These are phyloP conservation scores for Pollachius pollachius DNA, from an alignment of 2,113 vertebrate genomes.

Conservation along the genomic window DNA sequence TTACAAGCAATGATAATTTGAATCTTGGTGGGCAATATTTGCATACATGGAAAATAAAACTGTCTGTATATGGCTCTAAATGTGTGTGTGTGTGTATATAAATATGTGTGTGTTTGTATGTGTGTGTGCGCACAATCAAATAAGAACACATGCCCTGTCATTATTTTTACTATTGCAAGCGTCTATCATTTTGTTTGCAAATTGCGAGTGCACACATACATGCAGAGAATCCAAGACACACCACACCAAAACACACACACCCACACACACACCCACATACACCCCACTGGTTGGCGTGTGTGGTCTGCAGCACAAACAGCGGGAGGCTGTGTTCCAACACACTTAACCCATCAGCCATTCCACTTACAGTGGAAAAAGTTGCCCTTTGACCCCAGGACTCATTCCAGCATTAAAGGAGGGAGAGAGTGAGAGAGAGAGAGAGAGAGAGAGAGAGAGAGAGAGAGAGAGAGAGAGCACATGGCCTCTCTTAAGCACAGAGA, in stretches of 20 bases:
- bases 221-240: not conserved
- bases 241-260: slow-evolving; percentile 11
- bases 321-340: slow-evolving; percentile 50
- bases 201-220: not conserved
- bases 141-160: no score
- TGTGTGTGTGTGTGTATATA: no score
- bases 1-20: no score
- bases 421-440: slow-evolving; percentile 47
- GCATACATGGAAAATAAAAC: no score
- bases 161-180: no score
- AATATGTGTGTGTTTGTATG: no score
- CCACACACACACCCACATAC: slow-evolving; percentile 9
- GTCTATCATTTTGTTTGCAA: no score
- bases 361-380: slow-evolving; percentile 65
- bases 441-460: not conserved
- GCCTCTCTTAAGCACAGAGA: no score
- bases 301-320: not conserved
- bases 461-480: not conserved
- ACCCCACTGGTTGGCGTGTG: not conserved
- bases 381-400: slow-evolving; percentile 56
- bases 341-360: slow-evolving; percentile 46
- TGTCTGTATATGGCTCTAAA: no score
- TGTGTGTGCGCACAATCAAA: no score
- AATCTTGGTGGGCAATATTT: no score
- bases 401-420: slow-evolving; percentile 49